These are phyloP conservation scores for Iguana delicatissima DNA, from an alignment of 2,797 vertebrate species.

Conservation along the genomic window DNA sequence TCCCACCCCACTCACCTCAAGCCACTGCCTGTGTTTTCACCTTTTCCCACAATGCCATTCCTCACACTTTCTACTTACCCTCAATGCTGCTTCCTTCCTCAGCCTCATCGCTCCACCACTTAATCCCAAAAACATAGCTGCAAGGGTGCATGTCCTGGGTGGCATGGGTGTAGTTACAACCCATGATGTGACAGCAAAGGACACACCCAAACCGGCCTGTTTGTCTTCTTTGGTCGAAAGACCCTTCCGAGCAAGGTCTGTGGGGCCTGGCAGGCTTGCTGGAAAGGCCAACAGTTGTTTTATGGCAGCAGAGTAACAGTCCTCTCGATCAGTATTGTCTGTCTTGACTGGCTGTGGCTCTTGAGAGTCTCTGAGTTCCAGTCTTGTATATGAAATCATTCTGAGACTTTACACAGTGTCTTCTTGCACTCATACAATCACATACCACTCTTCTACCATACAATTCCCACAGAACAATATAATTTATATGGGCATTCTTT, in stretches of 20 bases:
- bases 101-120: background rate
- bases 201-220: background rate
- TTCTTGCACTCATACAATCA: background rate
- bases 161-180: background rate
- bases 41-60: background rate
- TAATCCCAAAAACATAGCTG: too few relatives aligned
- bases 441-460: background rate
- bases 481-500: background rate
- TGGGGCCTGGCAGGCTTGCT: too few relatives aligned
- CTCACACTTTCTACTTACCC: background rate
- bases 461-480: background rate
- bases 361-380: background rate
- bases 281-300: too few relatives aligned
- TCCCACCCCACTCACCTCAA: background rate
- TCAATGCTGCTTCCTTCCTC: background rate
- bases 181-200: background rate
- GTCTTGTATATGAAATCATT: too few relatives aligned
- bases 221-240: background rate
- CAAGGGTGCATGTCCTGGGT: background rate
- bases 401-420: background rate
- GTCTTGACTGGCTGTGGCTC: background rate
- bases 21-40: background rate
- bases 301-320: too few relatives aligned
- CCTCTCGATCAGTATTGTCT: background rate
- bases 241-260: background rate